phyloP scores from a whole-genome alignment of 2,888 invertebrate genomes.

The Andrena fulva region DNA sequence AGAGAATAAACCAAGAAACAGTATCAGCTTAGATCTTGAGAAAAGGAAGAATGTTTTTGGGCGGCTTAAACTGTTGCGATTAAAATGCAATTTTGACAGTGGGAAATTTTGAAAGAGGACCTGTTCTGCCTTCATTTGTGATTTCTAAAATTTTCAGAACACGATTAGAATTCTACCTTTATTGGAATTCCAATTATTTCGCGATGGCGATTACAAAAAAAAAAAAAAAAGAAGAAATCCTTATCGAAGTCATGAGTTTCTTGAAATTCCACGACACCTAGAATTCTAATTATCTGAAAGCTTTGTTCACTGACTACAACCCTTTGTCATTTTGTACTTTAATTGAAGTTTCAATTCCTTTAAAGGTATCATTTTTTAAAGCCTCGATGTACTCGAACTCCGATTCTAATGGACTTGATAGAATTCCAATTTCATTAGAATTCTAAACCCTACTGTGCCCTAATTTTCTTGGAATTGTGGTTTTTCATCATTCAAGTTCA shows the following conservation, averaged over 20 bases:
- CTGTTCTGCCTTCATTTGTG: constrained; percentile 48
- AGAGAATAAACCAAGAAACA: constrained; percentile 60
- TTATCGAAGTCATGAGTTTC: constrained; percentile 17
- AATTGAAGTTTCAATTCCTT: constrained; percentile 27
- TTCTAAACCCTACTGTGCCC: background rate
- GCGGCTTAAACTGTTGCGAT: constrained; percentile 48
- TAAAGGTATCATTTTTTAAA: constrained; percentile 3
- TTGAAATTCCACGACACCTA: constrained; percentile 37
- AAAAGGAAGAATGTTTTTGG: constrained; percentile 46
- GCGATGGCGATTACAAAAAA: constrained; percentile 1
- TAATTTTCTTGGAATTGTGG: constrained; percentile 30
- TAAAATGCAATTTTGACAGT: constrained; percentile 45
- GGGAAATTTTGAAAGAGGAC: constrained; percentile 42
- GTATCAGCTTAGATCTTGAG: constrained; percentile 56
- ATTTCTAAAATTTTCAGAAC: constrained; percentile 35
- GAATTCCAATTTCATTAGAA: constrained; percentile 22
- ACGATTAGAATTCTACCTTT: constrained; percentile 41
- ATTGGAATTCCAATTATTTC: constrained; percentile 43
- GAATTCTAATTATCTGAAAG: constrained; percentile 45
- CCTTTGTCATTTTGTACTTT: constrained; percentile 28
- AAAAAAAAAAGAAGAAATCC: background rate
- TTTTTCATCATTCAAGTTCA: constrained; percentile 27
- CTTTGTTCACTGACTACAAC: constrained; percentile 38
- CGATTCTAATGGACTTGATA: constrained; percentile 13
- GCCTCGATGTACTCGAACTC: constrained; percentile 22